A percentile compares a stretch with the other conserved stretches of the same genome.
Conservation (phyloP, 2,113 vertebrate genomes). For the Athene noctua region DNA sequence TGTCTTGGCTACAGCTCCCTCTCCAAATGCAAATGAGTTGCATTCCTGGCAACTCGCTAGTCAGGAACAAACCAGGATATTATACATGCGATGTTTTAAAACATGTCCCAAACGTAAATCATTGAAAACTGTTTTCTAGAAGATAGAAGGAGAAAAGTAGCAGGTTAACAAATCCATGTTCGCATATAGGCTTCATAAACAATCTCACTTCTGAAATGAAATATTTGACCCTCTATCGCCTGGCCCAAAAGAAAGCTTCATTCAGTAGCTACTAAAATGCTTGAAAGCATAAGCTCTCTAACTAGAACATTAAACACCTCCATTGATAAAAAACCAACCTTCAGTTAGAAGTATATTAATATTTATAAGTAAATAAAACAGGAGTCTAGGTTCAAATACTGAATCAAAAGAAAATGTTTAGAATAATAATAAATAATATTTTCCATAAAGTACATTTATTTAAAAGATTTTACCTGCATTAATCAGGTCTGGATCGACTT, state of each 20-base stretch:
- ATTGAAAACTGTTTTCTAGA: neutral
- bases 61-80: neutral
- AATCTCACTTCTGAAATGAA: neutral
- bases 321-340: neutral
- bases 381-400: neutral
- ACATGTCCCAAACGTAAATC: neutral
- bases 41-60: neutral
- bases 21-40: neutral
- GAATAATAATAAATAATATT: neutral
- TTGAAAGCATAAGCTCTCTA: neutral
- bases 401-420: neutral
- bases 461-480: constrained; percentile 86
- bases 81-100: neutral
- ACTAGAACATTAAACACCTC: neutral
- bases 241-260: neutral
- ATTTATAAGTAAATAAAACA: neutral
- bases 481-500: constrained; percentile 95
- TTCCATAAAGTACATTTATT: neutral
- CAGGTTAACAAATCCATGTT: neutral
- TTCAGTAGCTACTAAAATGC: neutral
- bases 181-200: neutral
- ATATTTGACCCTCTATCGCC: neutral
- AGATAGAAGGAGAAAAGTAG: neutral
- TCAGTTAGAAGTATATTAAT: neutral
- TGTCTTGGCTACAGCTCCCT: neutral